Evolutionary conservation across 2,113 vertebrate genomes (phyloP).

Genomic region (Scortum barcoo): DNA sequence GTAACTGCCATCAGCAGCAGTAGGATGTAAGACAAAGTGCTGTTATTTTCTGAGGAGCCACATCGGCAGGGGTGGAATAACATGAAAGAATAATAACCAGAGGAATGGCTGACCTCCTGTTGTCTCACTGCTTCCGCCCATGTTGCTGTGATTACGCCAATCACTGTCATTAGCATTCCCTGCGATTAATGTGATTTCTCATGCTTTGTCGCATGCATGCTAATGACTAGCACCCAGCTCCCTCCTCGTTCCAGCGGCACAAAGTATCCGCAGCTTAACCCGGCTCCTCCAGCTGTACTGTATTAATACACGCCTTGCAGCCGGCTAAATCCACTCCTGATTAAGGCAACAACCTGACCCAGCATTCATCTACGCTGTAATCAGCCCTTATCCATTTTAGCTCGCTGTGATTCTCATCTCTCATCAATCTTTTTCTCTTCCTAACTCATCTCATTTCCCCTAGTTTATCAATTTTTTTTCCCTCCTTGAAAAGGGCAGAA

Average conservation of each 20-base stretch:
- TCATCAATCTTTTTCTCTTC: conserved; percentile 42
- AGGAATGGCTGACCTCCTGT: conserved; percentile 72
- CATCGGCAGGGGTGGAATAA: conserved; percentile 59
- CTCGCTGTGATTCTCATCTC: conserved; percentile 52
- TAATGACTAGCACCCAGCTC: conserved; percentile 65
- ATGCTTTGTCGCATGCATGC: conserved; percentile 73
- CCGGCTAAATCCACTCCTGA: conserved; percentile 70
- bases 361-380: conserved; percentile 60
- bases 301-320: conserved; percentile 51
- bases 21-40: conserved; percentile 35
- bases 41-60: conserved; percentile 37
- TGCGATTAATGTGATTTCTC: conserved; percentile 75
- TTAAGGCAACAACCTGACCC: conserved; percentile 73
- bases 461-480: not conserved
- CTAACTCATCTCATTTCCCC: conserved; percentile 28
- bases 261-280: conserved; percentile 43
- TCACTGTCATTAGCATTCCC: conserved; percentile 80
- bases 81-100: conserved; percentile 62
- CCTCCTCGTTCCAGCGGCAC: conserved; percentile 17
- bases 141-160: conserved; percentile 79
- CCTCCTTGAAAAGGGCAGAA: conserved; percentile 15
- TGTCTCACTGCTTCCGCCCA: conserved; percentile 63
- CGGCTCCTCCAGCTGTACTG: conserved; percentile 55
- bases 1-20: conserved; percentile 24
- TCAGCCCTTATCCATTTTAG: conserved; percentile 69